These are phyloP conservation scores for Chrysopa pallens DNA, from an alignment of 1,140 invertebrate species.

Conservation along the genomic window DNA sequence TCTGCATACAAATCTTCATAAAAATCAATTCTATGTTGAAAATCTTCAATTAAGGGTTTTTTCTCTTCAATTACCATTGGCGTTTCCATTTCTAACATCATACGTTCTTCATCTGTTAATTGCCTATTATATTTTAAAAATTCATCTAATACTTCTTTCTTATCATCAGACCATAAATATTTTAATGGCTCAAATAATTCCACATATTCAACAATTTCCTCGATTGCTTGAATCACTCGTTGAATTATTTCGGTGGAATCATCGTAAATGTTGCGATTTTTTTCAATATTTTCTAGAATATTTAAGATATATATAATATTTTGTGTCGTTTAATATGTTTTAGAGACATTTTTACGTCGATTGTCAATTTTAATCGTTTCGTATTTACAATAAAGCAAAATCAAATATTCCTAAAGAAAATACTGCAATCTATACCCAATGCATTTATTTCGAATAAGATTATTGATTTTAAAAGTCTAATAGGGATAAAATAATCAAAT, in stretches of 20 bases:
- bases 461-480: too few species aligned
- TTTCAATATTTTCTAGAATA: neutral
- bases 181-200: conserved; percentile 58
- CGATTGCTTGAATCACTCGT: conserved; percentile 18
- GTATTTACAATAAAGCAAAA: too few species aligned
- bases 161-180: conserved; percentile 81
- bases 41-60: conserved; percentile 70
- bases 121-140: conserved; percentile 77
- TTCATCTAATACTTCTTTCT: conserved; percentile 47
- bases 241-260: neutral
- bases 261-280: neutral
- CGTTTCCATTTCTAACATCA: conserved; percentile 42
- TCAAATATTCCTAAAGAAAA: too few species aligned
- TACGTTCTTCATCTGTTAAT: conserved; percentile 68
- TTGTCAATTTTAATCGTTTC: too few species aligned
- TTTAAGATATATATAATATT: too few species aligned
- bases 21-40: conserved; percentile 74
- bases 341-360: too few species aligned
- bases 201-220: conserved; percentile 48
- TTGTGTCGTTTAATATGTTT: too few species aligned
- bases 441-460: too few species aligned
- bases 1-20: conserved; percentile 78
- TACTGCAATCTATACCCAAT: too few species aligned
- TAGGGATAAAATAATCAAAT: too few species aligned
- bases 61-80: conserved; percentile 22